Evolutionary conservation across 2,888 invertebrate species (phyloP).

Genomic region (Cetonia aurata): DNA sequence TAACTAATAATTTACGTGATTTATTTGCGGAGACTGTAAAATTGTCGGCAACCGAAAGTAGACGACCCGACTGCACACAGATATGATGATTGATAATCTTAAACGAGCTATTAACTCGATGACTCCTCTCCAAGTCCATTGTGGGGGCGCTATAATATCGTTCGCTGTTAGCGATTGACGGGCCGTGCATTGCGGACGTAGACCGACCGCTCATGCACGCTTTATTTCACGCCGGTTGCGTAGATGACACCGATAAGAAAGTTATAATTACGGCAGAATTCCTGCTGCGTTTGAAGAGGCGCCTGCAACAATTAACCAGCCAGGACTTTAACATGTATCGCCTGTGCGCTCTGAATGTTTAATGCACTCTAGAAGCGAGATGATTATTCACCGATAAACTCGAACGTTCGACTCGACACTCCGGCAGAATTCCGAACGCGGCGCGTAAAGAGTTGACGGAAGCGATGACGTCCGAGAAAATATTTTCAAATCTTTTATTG

Average conservation of each 20-base stretch:
- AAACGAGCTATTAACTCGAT: slow-evolving; percentile 53
- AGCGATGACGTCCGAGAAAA: no score
- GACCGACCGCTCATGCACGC: slow-evolving; percentile 8
- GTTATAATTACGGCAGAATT: slow-evolving; percentile 35
- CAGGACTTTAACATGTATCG: slow-evolving; percentile 4
- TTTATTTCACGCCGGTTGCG: slow-evolving; percentile 27
- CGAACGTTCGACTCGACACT: background rate
- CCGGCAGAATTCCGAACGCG: no score
- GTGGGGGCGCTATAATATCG: slow-evolving; percentile 51
- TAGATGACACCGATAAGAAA: slow-evolving; percentile 41
- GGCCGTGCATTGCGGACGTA: slow-evolving; percentile 36
- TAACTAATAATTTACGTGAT: background rate
- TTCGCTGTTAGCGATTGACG: slow-evolving; percentile 44
- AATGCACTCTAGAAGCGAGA: slow-evolving; percentile 28
- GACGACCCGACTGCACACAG: background rate
- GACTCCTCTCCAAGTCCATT: slow-evolving; percentile 49
- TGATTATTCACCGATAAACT: slow-evolving; percentile 25
- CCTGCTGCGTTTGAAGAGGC: slow-evolving; percentile 39
- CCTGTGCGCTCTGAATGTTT: slow-evolving; percentile 8
- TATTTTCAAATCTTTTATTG: no score
- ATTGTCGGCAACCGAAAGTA: slow-evolving; percentile 26
- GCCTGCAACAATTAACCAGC: slow-evolving; percentile 39
- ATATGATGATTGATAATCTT: slow-evolving; percentile 54
- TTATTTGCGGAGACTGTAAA: slow-evolving; percentile 36
- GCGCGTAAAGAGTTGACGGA: no score